phyloP scores from a whole-genome alignment of 2,888 invertebrate genomes.

The Volucella zonaria region DNA sequence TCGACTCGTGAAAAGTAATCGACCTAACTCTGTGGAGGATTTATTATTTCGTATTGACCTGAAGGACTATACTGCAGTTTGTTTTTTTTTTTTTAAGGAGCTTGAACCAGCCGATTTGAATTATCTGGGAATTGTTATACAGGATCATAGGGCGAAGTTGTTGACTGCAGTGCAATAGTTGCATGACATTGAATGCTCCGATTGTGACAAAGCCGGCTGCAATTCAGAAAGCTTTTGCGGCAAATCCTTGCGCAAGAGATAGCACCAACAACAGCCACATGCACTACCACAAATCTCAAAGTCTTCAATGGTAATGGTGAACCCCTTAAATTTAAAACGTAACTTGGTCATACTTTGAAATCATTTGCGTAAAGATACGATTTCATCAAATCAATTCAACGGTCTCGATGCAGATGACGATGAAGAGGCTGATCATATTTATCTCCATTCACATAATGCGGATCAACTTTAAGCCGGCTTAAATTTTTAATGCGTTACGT shows the following conservation, averaged over 20 bases:
- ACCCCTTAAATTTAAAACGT: conserved; percentile 79
- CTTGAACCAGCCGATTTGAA: conserved; percentile 96
- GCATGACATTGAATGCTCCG: conserved; percentile 94
- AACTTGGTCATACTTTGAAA: conserved; percentile 82
- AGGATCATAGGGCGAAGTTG: conserved; percentile 94
- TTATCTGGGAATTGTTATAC: conserved; percentile 93
- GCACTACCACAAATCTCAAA: conserved; percentile 79
- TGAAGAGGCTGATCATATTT: conserved; percentile 73
- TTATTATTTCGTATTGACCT: conserved; percentile 93
- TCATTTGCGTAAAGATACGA: conserved; percentile 81
- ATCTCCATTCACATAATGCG: conserved; percentile 61
- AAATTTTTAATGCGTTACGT: conserved; percentile 60
- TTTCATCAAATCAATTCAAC: conserved; percentile 72
- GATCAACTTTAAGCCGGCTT: conserved; percentile 77
- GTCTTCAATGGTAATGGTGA: conserved; percentile 75
- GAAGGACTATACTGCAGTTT: conserved; percentile 89
- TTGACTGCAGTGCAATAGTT: conserved; percentile 95
- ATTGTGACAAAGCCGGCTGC: conserved; percentile 90
- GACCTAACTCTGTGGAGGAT: conserved; percentile 92
- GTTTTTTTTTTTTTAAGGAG: conserved; percentile 91
- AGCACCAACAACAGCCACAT: conserved; percentile 76
- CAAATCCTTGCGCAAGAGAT: conserved; percentile 82
- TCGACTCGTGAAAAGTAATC: conserved; percentile 83
- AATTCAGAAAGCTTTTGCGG: conserved; percentile 88
- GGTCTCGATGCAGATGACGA: conserved; percentile 75